Evolutionary conservation across 2,888 invertebrate genomes (phyloP).

Genomic region (Morinoia aosen): DNA sequence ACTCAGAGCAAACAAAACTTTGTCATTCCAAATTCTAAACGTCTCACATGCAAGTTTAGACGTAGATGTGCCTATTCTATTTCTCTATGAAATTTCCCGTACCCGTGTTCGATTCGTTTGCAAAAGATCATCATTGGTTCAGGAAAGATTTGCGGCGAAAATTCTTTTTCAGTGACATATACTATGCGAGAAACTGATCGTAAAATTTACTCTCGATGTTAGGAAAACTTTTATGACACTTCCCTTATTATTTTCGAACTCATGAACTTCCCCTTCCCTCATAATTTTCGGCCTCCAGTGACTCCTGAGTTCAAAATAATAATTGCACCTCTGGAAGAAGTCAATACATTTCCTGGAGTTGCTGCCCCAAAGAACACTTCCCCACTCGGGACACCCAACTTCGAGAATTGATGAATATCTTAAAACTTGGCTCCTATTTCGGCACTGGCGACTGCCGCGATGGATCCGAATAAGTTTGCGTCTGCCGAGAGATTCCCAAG

Average conservation of each 20-base stretch:
- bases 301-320: not conserved
- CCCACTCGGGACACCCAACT: not conserved
- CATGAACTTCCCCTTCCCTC: not conserved
- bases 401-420: conserved; percentile 2
- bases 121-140: not conserved
- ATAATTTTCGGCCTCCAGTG: not conserved
- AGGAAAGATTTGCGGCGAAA: not conserved
- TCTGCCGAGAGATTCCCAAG: not conserved
- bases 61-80: too few species aligned
- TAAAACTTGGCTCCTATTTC: not conserved
- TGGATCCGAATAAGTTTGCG: not conserved
- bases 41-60: too few species aligned
- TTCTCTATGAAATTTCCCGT: too few species aligned
- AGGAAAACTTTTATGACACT: not conserved
- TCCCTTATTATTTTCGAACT: not conserved
- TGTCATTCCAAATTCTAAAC: too few species aligned
- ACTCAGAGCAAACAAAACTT: too few species aligned
- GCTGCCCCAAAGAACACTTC: not conserved
- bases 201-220: not conserved
- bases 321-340: not conserved
- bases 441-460: not conserved
- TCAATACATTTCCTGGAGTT: not conserved
- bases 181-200: not conserved
- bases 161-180: not conserved
- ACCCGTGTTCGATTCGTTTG: not conserved